Percentiles rank a stretch among this genome's conserved stretches.
Evolutionary conservation across 2,797 vertebrate species (phyloP).

Genomic region (Sebastes minor): DNA sequence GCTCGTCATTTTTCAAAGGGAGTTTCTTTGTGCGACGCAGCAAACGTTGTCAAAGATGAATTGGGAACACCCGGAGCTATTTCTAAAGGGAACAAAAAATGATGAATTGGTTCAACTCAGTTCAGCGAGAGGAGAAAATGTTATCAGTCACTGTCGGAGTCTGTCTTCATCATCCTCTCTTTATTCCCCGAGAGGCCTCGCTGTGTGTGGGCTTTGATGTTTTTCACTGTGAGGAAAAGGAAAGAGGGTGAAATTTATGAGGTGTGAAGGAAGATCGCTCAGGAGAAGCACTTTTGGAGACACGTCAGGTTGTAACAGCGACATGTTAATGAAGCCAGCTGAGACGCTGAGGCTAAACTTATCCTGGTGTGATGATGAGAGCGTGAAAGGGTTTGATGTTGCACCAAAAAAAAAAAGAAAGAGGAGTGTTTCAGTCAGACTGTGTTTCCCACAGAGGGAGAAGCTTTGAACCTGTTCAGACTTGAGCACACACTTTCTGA

Average conservation of each 20-base stretch:
- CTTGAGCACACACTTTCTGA: not conserved
- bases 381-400: not conserved
- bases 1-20: not conserved
- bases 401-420: constrained; percentile 3
- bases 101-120: not conserved
- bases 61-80: not conserved
- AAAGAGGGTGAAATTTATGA: not conserved
- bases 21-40: not conserved
- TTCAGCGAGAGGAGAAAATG: not conserved
- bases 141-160: not conserved
- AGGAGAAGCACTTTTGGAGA: not conserved
- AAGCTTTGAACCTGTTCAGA: constrained; percentile 32
- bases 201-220: not conserved
- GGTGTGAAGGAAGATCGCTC: not conserved
- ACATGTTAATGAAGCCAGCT: not conserved
- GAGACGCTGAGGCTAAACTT: not conserved
- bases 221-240: not conserved
- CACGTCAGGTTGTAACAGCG: not conserved
- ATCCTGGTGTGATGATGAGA: not conserved
- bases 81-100: not conserved
- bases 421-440: constrained; percentile 2
- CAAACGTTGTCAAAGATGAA: not conserved
- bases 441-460: constrained; percentile 1
- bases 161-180: not conserved
- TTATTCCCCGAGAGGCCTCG: not conserved